phyloP scores from a whole-genome alignment of 2,888 invertebrate genomes.

The Drosophila robusta region DNA sequence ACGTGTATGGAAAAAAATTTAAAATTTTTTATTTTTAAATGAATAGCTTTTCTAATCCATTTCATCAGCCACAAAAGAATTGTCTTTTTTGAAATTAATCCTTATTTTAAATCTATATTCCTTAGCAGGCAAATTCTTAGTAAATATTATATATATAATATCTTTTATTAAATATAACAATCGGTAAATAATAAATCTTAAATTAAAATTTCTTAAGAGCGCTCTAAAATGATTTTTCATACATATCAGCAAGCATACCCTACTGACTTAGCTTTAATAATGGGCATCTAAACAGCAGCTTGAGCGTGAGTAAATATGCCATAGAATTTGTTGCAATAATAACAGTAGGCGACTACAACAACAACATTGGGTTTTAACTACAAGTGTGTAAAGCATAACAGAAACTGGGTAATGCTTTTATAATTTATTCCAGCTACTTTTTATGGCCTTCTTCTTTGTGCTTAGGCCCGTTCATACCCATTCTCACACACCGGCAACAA shows the following conservation, averaged over 20 bases:
- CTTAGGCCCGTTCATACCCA: constrained; percentile 32
- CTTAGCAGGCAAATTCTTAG: too few relatives aligned
- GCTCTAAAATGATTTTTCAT: too few relatives aligned
- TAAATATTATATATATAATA: too few relatives aligned
- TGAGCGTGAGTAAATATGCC: constrained; percentile 27
- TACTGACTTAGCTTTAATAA: neutral
- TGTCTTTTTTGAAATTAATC: too few relatives aligned
- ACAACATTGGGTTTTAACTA: constrained; percentile 14
- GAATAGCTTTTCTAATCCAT: too few relatives aligned
- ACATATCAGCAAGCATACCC: neutral
- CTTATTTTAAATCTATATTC: too few relatives aligned
- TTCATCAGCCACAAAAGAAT: too few relatives aligned
- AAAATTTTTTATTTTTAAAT: too few relatives aligned
- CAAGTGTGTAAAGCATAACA: constrained; percentile 40
- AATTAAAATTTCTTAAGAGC: too few relatives aligned
- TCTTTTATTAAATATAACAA: too few relatives aligned
- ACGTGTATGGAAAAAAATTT: too few relatives aligned
- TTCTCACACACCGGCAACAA: constrained; percentile 39
- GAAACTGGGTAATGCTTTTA: constrained; percentile 75
- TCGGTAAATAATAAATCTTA: too few relatives aligned
- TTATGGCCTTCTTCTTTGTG: constrained; percentile 52
- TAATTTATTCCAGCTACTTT: constrained; percentile 65
- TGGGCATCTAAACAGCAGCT: constrained; percentile 6
- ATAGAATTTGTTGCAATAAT: constrained; percentile 40
- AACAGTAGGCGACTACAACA: constrained; percentile 28